These are phyloP conservation scores for Oxyruncus cristatus DNA, from an alignment of 2,113 vertebrate genomes.

Conservation along the genomic window DNA sequence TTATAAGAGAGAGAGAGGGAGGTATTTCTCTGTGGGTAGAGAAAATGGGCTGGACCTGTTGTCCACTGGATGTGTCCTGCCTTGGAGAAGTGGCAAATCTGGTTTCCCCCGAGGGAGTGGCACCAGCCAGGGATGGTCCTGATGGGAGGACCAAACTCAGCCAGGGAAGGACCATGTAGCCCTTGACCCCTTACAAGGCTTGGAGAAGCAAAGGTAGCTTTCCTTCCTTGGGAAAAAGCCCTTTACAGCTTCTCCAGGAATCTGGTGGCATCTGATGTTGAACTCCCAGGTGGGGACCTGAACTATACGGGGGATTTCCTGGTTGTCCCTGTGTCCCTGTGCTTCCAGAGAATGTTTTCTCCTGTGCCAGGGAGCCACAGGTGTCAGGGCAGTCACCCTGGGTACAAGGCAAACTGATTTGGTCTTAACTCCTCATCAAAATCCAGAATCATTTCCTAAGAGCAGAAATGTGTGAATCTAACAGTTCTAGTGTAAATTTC, in stretches of 20 bases:
- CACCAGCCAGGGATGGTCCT: neutral
- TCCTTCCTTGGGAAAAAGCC: neutral
- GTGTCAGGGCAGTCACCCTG: neutral
- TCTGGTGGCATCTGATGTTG: neutral
- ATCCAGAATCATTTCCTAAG: rapidly evolving
- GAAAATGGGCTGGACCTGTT: neutral
- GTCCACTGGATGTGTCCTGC: neutral
- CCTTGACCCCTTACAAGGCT: rapidly evolving
- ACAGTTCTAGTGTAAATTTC: neutral
- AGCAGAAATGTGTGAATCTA: neutral
- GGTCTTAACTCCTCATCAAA: neutral
- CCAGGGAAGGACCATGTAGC: rapidly evolving
- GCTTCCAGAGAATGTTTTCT: neutral
- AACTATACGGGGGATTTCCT: neutral
- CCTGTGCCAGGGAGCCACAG: rapidly evolving
- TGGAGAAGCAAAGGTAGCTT: neutral
- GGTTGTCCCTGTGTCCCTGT: too few relatives aligned
- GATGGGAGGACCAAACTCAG: neutral
- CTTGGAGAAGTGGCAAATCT: neutral
- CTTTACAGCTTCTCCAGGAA: neutral
- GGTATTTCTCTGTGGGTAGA: neutral
- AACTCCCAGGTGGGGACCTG: neutral
- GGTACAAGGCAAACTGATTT: neutral
- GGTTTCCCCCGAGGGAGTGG: neutral
- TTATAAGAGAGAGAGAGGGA: neutral